Percentiles rank a stretch among this genome's conserved stretches.
These are phyloP conservation scores for Hippocampus barbouri DNA, from an alignment of 2,113 vertebrate species.

Conservation along the genomic window DNA sequence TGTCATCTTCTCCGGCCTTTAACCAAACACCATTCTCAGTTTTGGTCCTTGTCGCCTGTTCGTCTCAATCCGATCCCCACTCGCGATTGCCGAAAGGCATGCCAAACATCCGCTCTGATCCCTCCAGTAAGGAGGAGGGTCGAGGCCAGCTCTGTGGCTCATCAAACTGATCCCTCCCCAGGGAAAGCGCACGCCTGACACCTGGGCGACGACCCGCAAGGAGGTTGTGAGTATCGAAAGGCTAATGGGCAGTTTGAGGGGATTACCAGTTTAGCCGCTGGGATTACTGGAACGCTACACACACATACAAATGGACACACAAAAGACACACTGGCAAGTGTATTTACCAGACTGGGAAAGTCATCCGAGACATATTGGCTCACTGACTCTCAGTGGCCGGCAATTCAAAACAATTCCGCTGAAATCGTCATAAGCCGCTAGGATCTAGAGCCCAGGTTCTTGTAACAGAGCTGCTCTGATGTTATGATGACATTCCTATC, in stretches of 20 bases:
- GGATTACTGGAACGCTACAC: constrained; percentile 60
- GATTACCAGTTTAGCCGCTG: constrained; percentile 65
- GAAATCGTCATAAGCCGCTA: constrained; percentile 18
- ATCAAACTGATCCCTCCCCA: constrained; percentile 57
- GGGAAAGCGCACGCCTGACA: constrained; percentile 47
- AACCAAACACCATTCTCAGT: too few relatives aligned
- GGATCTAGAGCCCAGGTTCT: constrained; percentile 15
- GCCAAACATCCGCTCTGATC: constrained; percentile 10
- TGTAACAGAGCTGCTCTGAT: background rate
- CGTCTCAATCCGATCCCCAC: background rate
- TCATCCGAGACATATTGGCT: constrained; percentile 36
- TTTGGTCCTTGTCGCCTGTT: too few relatives aligned
- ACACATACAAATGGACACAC: constrained; percentile 25
- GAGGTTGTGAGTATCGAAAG: constrained; percentile 39
- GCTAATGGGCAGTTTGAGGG: constrained; percentile 60
- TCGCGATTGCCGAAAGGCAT: background rate
- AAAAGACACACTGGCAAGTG: constrained; percentile 11
- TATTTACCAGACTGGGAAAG: constrained; percentile 17
- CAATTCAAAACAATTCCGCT: constrained; percentile 35
- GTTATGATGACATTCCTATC: background rate
- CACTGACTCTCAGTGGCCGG: constrained; percentile 35
- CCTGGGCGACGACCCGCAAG: constrained; percentile 53
- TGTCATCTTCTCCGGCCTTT: background rate
- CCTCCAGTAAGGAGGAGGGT: constrained; percentile 36
- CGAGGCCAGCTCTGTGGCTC: constrained; percentile 45